These are phyloP conservation scores for Asarcornis scutulata DNA, from an alignment of 2,113 vertebrate genomes.

Conservation along the genomic window DNA sequence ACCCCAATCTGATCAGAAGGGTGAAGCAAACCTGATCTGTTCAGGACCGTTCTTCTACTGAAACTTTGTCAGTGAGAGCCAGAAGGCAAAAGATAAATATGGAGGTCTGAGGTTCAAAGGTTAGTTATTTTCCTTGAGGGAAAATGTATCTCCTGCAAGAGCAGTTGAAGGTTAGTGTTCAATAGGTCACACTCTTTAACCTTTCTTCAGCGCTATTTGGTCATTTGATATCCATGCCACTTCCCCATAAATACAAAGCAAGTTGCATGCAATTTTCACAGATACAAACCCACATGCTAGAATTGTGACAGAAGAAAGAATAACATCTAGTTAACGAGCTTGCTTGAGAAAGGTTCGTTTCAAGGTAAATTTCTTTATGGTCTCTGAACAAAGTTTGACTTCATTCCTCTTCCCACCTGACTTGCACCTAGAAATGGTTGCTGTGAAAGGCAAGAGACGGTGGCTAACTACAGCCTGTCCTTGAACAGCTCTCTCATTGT, in stretches of 20 bases:
- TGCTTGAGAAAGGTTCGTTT: neutral
- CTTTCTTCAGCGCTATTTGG: neutral
- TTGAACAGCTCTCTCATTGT: neutral
- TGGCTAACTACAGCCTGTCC: neutral
- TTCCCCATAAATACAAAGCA: neutral
- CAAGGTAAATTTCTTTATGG: neutral
- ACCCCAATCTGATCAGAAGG: neutral
- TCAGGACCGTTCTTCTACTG: neutral
- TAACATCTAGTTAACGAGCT: neutral
- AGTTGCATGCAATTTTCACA: neutral
- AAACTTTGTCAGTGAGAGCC: constrained; percentile 27
- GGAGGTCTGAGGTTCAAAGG: constrained; percentile 62
- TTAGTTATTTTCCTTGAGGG: constrained; percentile 29
- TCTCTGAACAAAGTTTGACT: neutral
- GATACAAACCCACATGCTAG: neutral
- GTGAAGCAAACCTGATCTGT: constrained; percentile 35
- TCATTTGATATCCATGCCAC: constrained; percentile 20
- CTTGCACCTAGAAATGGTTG: neutral
- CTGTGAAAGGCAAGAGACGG: neutral
- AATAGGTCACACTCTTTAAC: constrained; percentile 55
- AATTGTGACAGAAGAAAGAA: neutral
- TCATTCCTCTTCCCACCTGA: neutral
- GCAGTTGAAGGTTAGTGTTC: constrained; percentile 33
- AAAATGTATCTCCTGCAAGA: constrained; percentile 18
- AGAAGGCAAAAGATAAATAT: constrained; percentile 48